Percentiles rank a stretch among this genome's conserved stretches.
Evolutionary conservation across 2,888 invertebrate genomes (phyloP).

Genomic region (Scaptomyza parva): DNA sequence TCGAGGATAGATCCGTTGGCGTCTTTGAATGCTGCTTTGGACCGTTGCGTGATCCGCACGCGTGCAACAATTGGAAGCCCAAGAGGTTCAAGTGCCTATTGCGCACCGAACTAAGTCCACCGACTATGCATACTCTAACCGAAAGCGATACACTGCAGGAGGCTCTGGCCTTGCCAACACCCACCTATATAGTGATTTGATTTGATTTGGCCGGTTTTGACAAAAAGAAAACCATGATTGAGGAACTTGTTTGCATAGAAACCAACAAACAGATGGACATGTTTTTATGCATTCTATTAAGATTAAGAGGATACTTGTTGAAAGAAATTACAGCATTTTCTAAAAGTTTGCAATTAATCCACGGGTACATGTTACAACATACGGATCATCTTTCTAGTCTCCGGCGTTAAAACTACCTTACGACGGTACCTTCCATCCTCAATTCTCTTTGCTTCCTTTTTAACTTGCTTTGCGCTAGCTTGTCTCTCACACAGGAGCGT

Average conservation of each 20-base stretch:
- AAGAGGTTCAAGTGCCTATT: slow-evolving; percentile 86
- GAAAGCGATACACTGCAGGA: slow-evolving; percentile 72
- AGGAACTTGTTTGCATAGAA: no score
- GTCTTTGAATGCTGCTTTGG: slow-evolving; percentile 89
- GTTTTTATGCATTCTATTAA: no score
- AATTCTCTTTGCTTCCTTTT: no score
- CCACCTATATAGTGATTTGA: no score
- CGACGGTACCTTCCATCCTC: not conserved
- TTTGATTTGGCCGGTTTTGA: no score
- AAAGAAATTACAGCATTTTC: no score
- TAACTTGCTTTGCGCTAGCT: not conserved
- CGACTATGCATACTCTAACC: slow-evolving; percentile 62
- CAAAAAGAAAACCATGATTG: no score
- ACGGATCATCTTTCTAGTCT: not conserved
- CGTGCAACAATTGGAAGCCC: slow-evolving; percentile 89
- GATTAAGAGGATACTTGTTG: no score
- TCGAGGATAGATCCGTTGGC: slow-evolving; percentile 86
- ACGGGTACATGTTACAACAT: no score
- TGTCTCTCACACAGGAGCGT: slow-evolving; percentile 19
- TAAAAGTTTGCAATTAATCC: not conserved
- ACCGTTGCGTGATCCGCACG: slow-evolving; percentile 87
- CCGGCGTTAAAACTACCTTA: not conserved
- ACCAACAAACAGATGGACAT: no score
- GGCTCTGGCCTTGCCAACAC: slow-evolving; percentile 71
- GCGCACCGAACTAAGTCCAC: slow-evolving; percentile 76